Evolutionary conservation across 1,140 invertebrate species (phyloP).

Genomic region (Brachystomella parvula): DNA sequence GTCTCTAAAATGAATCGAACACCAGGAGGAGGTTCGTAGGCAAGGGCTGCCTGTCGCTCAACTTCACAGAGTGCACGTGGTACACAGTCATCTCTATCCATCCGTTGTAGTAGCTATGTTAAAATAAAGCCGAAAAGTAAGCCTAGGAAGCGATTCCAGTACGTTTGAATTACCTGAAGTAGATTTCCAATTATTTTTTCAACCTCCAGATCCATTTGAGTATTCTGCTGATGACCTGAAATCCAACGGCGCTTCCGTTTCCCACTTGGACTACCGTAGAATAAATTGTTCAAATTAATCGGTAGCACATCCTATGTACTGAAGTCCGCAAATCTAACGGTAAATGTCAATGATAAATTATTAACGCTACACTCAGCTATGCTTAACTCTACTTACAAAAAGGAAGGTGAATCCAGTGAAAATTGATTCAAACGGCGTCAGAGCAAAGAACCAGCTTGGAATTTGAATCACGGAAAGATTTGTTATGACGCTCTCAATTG

Average conservation of each 20-base stretch:
- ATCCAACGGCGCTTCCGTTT: background rate
- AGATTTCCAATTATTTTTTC: too few relatives aligned
- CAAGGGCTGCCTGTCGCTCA: background rate
- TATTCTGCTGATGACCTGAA: too few relatives aligned
- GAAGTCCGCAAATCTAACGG: background rate
- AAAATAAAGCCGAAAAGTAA: too few relatives aligned
- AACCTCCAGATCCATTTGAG: too few relatives aligned
- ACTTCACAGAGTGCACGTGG: background rate
- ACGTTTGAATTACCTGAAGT: too few relatives aligned
- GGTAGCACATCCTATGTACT: background rate
- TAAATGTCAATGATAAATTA: background rate
- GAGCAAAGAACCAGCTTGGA: background rate
- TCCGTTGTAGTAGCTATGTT: background rate
- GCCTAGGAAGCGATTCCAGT: too few relatives aligned
- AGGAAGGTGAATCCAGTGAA: background rate
- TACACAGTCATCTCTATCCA: background rate
- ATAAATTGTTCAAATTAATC: background rate
- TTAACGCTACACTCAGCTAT: too few relatives aligned
- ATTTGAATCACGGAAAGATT: slow-evolving; percentile 6
- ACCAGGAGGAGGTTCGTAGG: background rate
- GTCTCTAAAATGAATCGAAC: background rate
- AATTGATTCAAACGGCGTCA: background rate
- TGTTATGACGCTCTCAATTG: background rate
- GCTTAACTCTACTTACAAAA: background rate
- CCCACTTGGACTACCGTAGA: background rate